Percentiles rank a stretch among this genome's conserved stretches.
These are phyloP conservation scores for Allygus modestus DNA, from an alignment of 2,888 invertebrate genomes.

Conservation along the genomic window DNA sequence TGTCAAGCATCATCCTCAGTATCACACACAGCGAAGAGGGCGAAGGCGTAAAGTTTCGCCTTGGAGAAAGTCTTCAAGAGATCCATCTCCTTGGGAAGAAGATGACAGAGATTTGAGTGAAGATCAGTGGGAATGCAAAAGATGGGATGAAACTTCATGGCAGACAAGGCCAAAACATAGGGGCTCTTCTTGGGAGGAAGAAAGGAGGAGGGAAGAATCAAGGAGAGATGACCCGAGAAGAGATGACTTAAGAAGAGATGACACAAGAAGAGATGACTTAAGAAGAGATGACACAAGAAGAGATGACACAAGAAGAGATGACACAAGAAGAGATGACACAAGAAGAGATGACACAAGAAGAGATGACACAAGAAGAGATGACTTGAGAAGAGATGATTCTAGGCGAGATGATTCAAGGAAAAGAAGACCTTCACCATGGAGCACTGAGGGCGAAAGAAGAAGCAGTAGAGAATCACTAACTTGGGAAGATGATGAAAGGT, in stretches of 20 bases:
- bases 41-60: conserved; percentile 72
- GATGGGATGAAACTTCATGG: conserved; percentile 73
- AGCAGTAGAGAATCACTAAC: conserved; percentile 68
- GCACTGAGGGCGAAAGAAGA: conserved; percentile 67
- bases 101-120: conserved; percentile 76
- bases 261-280: conserved; percentile 75
- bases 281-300: conserved; percentile 73
- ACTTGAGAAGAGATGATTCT: conserved; percentile 70
- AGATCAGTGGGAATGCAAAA: conserved; percentile 68
- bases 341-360: conserved; percentile 73
- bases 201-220: conserved; percentile 74
- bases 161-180: conserved; percentile 76
- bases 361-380: conserved; percentile 71
- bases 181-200: conserved; percentile 77
- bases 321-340: conserved; percentile 75
- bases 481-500: conserved; percentile 70
- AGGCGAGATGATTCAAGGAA: conserved; percentile 73
- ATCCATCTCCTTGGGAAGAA: conserved; percentile 90
- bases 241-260: conserved; percentile 71
- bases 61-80: conserved; percentile 82
- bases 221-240: conserved; percentile 73
- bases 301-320: conserved; percentile 71
- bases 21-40: conserved; percentile 68
- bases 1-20: conserved; percentile 58
- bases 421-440: conserved; percentile 65